Evolutionary conservation across 2,888 invertebrate species (phyloP).

Genomic region (Brachylomia viminalis): DNA sequence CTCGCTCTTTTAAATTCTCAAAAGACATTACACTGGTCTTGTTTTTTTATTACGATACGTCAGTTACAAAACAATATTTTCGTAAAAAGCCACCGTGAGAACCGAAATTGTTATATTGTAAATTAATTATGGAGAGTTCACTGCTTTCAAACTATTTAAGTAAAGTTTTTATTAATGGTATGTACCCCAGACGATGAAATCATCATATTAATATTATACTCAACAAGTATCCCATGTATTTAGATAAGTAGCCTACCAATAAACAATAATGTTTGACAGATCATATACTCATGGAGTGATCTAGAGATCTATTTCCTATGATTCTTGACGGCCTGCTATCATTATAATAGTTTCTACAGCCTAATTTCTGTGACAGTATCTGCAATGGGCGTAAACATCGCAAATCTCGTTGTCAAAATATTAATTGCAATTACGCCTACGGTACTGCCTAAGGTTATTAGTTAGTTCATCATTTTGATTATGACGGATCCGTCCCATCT

Average conservation of each 20-base stretch:
- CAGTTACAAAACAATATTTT: slow-evolving; percentile 10
- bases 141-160: not conserved
- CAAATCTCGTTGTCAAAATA: slow-evolving; percentile 38
- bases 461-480: slow-evolving; percentile 51
- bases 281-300: slow-evolving; percentile 1
- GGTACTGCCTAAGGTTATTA: slow-evolving; percentile 36
- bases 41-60: slow-evolving; percentile 37
- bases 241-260: not conserved
- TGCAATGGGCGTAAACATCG: slow-evolving; percentile 26
- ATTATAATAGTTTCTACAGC: not conserved
- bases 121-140: slow-evolving; percentile 22
- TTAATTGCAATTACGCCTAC: slow-evolving; percentile 37
- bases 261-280: slow-evolving; percentile 11
- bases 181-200: not conserved
- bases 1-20: slow-evolving; percentile 65
- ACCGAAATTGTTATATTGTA: not conserved
- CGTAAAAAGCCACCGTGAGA: not conserved
- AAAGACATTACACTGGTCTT: slow-evolving; percentile 57
- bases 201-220: not conserved
- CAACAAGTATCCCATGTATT: not conserved
- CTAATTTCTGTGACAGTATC: slow-evolving; percentile 13
- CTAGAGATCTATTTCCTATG: not conserved
- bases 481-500: slow-evolving; percentile 53
- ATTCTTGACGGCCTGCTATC: not conserved
- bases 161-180: not conserved